phyloP scores from a whole-genome alignment of 2,888 invertebrate genomes.

The Drosophila anomelani region DNA sequence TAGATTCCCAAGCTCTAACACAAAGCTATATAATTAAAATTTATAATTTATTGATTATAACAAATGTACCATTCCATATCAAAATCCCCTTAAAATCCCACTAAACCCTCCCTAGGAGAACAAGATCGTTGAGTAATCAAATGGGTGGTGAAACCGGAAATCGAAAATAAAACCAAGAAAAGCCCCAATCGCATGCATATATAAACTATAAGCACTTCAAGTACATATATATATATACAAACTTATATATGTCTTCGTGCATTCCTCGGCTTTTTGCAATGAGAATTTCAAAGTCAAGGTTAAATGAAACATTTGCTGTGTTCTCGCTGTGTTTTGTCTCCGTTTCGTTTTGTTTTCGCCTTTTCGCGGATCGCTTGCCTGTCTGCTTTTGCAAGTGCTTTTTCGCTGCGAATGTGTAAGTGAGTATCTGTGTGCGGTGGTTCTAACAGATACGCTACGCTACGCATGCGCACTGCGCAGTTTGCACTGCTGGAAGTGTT shows the following conservation, averaged over 20 bases:
- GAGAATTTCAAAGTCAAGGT: conserved; percentile 82
- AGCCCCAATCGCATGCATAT: conserved; percentile 13
- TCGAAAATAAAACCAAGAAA: conserved; percentile 26
- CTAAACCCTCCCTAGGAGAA: background rate
- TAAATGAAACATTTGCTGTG: conserved; percentile 70
- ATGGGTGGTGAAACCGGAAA: conserved; percentile 17
- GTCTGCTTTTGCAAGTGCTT: conserved; percentile 62
- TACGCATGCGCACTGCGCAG: conserved; percentile 68
- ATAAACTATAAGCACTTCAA: background rate
- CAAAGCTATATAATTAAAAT: no score
- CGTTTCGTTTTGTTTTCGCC: conserved; percentile 41
- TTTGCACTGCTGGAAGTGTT: conserved; percentile 44
- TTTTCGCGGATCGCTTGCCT: conserved; percentile 39
- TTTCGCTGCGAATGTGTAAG: conserved; percentile 10
- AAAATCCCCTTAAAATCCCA: background rate
- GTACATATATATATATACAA: conserved; percentile 17
- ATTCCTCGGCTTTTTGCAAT: conserved; percentile 61
- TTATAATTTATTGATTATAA: background rate
- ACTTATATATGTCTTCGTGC: conserved; percentile 18
- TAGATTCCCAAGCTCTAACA: background rate
- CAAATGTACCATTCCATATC: background rate
- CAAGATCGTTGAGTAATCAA: conserved; percentile 9
- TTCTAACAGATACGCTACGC: conserved; percentile 70
- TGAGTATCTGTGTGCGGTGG: conserved; percentile 43
- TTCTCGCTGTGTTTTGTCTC: conserved; percentile 56